These are phyloP conservation scores for Hylomyscus alleni DNA, from an alignment of 2,797 vertebrate species.

Conservation along the genomic window DNA sequence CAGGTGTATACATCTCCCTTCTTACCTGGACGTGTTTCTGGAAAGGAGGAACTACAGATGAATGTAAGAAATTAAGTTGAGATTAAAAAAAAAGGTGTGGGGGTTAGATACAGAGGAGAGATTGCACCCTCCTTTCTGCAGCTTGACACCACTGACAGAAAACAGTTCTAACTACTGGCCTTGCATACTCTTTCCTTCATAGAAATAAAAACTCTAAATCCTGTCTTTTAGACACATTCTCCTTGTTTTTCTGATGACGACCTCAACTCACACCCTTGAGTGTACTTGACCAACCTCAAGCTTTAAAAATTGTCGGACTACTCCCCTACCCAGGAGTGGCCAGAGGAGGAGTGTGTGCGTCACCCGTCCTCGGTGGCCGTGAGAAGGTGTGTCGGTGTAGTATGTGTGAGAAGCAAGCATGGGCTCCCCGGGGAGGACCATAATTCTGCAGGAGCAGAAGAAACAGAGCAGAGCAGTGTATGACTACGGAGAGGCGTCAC, in stretches of 20 bases:
- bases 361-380: fast-evolving
- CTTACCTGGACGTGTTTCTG: slow-evolving; percentile 31
- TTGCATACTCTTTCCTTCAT: not conserved
- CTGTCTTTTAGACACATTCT: not conserved
- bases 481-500: not conserved
- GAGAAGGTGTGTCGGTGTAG: not conserved
- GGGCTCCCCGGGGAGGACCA: not conserved
- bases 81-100: not conserved
- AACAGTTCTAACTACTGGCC: not conserved
- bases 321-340: not conserved
- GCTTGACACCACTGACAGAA: not conserved
- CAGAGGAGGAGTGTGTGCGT: not conserved
- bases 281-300: not conserved
- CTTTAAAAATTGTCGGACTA: not conserved
- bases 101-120: not conserved
- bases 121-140: not conserved
- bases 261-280: not conserved
- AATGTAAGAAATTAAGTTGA: not conserved
- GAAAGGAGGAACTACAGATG: slow-evolving; percentile 8
- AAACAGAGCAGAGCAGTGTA: not conserved
- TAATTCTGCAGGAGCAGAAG: not conserved
- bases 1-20: not conserved
- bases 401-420: fast-evolving
- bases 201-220: not conserved
- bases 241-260: not conserved